Conservation (phyloP, 2,888 invertebrate species). For the Cephus pulcher region DNA sequence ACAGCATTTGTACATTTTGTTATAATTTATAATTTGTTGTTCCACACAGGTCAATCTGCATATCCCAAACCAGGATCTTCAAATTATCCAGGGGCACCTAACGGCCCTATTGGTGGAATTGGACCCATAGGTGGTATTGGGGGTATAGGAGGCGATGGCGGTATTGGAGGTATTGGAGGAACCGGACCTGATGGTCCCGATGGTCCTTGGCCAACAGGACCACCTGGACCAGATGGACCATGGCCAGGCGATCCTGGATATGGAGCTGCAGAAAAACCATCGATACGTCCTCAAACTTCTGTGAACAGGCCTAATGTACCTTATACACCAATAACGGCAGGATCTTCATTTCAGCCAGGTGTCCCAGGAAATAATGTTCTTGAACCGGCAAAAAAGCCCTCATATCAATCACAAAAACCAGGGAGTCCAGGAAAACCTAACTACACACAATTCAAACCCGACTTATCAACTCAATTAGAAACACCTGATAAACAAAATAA, state of each 20-base stretch:
- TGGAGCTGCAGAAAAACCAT: constrained; percentile 27
- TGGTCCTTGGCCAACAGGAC: constrained; percentile 55
- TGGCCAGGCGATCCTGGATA: constrained; percentile 62
- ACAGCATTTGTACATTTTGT: too few species aligned
- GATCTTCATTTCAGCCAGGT: constrained; percentile 18
- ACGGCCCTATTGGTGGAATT: constrained; percentile 31
- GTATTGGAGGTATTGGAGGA: constrained; percentile 49
- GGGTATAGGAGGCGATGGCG: constrained; percentile 40
- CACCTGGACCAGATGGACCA: constrained; percentile 57
- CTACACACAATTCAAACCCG: neutral
- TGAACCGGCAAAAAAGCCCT: neutral
- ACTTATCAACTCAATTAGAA: neutral
- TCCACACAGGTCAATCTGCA: constrained; percentile 1
- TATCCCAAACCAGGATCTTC: constrained; percentile 27
- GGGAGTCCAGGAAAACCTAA: constrained; percentile 36
- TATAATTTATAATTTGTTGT: too few species aligned
- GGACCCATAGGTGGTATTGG: constrained; percentile 43
- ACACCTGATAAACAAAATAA: constrained; percentile 15
- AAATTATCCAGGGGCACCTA: constrained; percentile 34
- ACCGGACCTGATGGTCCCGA: constrained; percentile 48
- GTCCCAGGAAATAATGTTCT: constrained; percentile 8
- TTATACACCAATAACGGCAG: constrained; percentile 22
- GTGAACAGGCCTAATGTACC: constrained; percentile 6
- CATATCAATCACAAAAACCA: constrained; percentile 54
- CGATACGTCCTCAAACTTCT: neutral